Percentiles rank a stretch among this genome's conserved stretches.
Evolutionary conservation across 2,888 invertebrate genomes (phyloP).

Genomic region (Brachyopa scutellaris): DNA sequence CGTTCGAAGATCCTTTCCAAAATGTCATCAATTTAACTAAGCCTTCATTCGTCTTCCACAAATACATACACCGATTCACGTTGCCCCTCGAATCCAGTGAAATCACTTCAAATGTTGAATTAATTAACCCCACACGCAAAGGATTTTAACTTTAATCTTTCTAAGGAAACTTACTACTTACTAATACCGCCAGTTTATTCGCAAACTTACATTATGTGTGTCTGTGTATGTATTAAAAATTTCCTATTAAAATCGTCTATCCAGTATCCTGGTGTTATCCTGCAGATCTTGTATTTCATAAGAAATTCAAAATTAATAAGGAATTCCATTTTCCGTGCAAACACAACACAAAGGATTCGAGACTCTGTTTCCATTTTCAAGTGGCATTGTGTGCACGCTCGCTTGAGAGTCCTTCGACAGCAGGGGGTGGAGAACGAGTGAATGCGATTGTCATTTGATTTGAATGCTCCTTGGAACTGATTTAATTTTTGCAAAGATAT

Average conservation of each 20-base stretch:
- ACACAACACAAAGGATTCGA: conserved; percentile 49
- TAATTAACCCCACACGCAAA: neutral
- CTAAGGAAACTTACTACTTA: neutral
- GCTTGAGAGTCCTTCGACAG: conserved; percentile 38
- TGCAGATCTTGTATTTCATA: conserved; percentile 31
- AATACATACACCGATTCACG: too few species aligned
- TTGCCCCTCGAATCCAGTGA: too few species aligned
- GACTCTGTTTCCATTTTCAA: conserved; percentile 51
- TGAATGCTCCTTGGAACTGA: conserved; percentile 69
- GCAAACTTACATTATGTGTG: too few species aligned
- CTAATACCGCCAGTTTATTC: neutral
- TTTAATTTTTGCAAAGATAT: conserved; percentile 67
- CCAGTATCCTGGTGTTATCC: conserved; percentile 21
- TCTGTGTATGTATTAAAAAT: too few species aligned
- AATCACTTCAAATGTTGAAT: neutral
- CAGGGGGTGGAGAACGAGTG: conserved; percentile 3
- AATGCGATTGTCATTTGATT: conserved; percentile 69
- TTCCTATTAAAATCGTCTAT: too few species aligned
- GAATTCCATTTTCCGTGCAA: conserved; percentile 7
- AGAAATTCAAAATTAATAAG: conserved; percentile 58
- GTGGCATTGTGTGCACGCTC: conserved; percentile 54
- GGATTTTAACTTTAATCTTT: neutral
- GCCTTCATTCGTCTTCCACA: too few species aligned
- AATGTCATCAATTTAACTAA: too few species aligned
- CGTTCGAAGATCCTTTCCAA: too few species aligned